Evolutionary conservation across 2,888 invertebrate species (phyloP).

Genomic region (Archips crataeganus): DNA sequence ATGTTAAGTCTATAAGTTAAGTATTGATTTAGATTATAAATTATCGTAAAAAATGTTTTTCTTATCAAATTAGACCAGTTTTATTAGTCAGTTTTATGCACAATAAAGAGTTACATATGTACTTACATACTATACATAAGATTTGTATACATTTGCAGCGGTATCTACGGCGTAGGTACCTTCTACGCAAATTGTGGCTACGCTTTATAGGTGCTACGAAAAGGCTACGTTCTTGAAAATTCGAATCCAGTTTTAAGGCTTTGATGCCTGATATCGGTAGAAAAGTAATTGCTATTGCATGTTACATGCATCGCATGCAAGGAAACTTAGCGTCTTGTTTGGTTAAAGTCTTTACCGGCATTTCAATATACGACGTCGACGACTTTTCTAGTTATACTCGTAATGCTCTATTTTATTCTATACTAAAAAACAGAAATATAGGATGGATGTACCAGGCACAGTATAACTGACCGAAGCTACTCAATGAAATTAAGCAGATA

Average conservation of each 20-base stretch:
- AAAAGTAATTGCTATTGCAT: slow-evolving; percentile 17
- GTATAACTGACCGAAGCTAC: too few relatives aligned
- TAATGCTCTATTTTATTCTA: not conserved
- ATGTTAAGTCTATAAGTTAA: too few relatives aligned
- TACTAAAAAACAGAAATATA: too few relatives aligned
- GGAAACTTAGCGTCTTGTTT: slow-evolving; percentile 15
- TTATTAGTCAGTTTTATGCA: too few relatives aligned
- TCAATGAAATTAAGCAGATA: too few relatives aligned
- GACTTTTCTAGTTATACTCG: not conserved
- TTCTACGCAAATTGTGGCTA: not conserved
- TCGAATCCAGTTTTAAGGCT: not conserved
- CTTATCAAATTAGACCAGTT: too few relatives aligned
- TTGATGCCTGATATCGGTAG: not conserved
- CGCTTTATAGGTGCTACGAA: not conserved
- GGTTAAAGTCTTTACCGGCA: slow-evolving; percentile 7
- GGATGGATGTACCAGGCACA: too few relatives aligned
- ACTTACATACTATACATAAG: not conserved
- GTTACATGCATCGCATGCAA: slow-evolving; percentile 27
- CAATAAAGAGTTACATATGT: too few relatives aligned
- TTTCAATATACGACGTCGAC: not conserved
- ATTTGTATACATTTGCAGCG: not conserved
- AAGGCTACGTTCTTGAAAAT: not conserved
- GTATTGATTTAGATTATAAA: too few relatives aligned
- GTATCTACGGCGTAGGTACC: slow-evolving; percentile 5
- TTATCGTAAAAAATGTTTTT: too few relatives aligned